A percentile compares a stretch with the other conserved stretches of the same genome.
Evolutionary conservation across 64 coral and sea anemone species (phyloP).

Genomic region (Dendrophyllia cribrosa): DNA sequence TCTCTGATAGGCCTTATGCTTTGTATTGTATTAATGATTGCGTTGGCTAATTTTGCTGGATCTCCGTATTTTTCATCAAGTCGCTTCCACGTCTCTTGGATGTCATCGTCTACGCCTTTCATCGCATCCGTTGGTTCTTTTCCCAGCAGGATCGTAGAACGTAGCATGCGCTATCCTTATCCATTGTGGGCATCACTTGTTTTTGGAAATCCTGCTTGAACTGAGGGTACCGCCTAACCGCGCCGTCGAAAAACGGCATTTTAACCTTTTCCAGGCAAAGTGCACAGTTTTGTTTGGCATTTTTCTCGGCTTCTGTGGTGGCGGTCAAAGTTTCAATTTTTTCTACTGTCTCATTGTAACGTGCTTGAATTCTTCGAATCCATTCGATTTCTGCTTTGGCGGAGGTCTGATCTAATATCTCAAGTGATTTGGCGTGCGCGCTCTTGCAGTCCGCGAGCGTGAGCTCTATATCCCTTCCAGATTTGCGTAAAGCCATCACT

Average conservation of each 20-base stretch:
- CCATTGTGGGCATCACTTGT: slow-evolving; percentile 58
- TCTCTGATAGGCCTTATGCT: slow-evolving; percentile 32
- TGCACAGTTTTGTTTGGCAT: slow-evolving; percentile 15
- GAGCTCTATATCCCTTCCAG: slow-evolving; percentile 3
- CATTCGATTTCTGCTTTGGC: slow-evolving; percentile 41
- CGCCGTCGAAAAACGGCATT: slow-evolving; percentile 63
- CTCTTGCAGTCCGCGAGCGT: slow-evolving; percentile 5
- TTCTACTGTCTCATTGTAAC: slow-evolving; percentile 59
- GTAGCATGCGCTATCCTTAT: slow-evolving; percentile 34
- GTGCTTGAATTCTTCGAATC: slow-evolving; percentile 35
- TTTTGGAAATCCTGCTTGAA: slow-evolving; percentile 70
- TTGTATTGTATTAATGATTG: slow-evolving; percentile 41
- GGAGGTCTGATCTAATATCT: slow-evolving; percentile 1
- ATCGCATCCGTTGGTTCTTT: slow-evolving; percentile 31
- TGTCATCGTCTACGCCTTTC: slow-evolving; percentile 33
- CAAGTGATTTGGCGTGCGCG: slow-evolving; percentile 9
- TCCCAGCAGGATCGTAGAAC: slow-evolving; percentile 46
- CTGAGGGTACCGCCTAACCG: slow-evolving; percentile 52
- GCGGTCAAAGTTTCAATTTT: slow-evolving; percentile 30
- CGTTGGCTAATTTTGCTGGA: slow-evolving; percentile 26
- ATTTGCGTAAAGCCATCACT: slow-evolving; percentile 9
- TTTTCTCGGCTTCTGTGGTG: slow-evolving; percentile 3
- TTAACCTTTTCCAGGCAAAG: slow-evolving; percentile 69
- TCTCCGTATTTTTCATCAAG: slow-evolving; percentile 52
- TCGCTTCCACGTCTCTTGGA: slow-evolving; percentile 51